Percentiles rank a stretch among this genome's conserved stretches.
phyloP scores from a whole-genome alignment of 2,797 vertebrate genomes.

The Helicolenus hilgendorfi region DNA sequence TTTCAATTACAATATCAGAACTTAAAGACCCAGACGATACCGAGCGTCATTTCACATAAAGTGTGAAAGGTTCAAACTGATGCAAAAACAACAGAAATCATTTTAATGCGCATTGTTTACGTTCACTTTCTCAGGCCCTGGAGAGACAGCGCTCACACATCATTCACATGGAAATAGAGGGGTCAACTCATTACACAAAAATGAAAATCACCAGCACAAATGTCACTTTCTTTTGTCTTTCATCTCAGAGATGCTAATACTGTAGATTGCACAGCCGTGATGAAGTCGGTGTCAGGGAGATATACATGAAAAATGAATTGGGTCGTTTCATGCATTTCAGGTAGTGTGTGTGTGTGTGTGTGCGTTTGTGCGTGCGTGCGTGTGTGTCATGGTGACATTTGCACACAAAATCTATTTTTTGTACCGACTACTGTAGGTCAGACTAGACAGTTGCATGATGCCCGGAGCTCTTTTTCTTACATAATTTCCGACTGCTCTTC shows the following conservation, averaged over 20 bases:
- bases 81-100: not conserved
- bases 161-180: constrained; percentile 16
- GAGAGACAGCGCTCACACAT: constrained; percentile 23
- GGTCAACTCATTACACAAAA: constrained; percentile 52
- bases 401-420: not conserved
- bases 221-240: constrained; percentile 56
- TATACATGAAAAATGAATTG: not conserved
- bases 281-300: constrained; percentile 23
- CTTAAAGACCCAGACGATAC: not conserved
- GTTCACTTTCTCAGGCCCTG: not conserved
- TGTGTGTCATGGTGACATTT: constrained; percentile 14
- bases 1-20: not conserved
- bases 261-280: constrained; percentile 9
- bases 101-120: constrained; percentile 13
- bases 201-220: constrained; percentile 54
- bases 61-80: not conserved
- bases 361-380: not conserved
- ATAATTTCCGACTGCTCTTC: not conserved
- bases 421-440: not conserved
- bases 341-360: not conserved
- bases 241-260: constrained; percentile 37
- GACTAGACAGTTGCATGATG: not conserved
- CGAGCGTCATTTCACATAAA: not conserved
- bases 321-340: constrained; percentile 5
- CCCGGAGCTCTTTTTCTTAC: not conserved